Evolutionary conservation across 2,113 vertebrate species (phyloP), one percentile per base, ranked within the genome.

Genomic region (Sebastes schlegelii): DNA sequence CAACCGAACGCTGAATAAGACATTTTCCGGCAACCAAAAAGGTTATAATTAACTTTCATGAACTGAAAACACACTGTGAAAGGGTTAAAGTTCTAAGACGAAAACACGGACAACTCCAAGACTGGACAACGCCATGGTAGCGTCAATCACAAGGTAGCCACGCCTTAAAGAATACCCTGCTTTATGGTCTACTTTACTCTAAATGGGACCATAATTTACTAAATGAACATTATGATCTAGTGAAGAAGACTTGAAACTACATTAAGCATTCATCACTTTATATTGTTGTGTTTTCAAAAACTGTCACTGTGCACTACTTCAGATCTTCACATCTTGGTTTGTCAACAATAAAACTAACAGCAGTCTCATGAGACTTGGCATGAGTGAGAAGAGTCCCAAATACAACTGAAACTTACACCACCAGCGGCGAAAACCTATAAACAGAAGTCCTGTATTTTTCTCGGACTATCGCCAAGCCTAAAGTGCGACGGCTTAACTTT

Each of bases 401-500:
- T 77, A 23, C 49, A 26, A 60, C 60, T 74, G 60, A 64, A 84
- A 80, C 46, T 34, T 74, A 73, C 40, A 86, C 55, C 21, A 67
- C 77, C 34, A 60, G 8, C 12, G 74, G 51, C 0, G 2, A 78
- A 84, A 62, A 70, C 14, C 40, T 74, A 73, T 65, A 67, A 68
- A 73, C 61, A 49, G 3, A 4, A 66, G 17, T 71, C 23, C 60
- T 49, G 43, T 62, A 55, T 75, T 82, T 78, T 34, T 71, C 72
- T 65, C 46, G 46, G 79, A 83, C 69, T 72, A 72, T 57, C 2
- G 66, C 86, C 88, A 80, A 88, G 69, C 26, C 80, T 86, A 85
- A 89, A 87, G 88, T 89, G 76, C 77, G 66, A 87, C 74, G 65
- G 82, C 77, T 92, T 92, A 85, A 89, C 74, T 79, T 86, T 52